phyloP scores from a whole-genome alignment of 2,113 vertebrate species.

The Rhabdomys dilectus region DNA sequence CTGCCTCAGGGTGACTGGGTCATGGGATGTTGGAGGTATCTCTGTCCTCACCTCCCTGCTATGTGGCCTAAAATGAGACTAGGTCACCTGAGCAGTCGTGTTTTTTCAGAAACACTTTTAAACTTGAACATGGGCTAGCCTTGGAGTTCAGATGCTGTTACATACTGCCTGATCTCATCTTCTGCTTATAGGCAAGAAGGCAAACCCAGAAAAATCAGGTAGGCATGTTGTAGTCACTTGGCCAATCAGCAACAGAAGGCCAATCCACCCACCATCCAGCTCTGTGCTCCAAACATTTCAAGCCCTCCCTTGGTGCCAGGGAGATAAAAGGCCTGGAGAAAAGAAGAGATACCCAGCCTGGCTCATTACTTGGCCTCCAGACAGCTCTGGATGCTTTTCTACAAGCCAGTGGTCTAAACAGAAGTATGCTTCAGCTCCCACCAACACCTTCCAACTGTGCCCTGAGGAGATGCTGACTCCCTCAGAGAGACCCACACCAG shows the following conservation, averaged over 20 bases:
- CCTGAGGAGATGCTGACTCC: background rate
- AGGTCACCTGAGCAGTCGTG: background rate
- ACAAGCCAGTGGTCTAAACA: background rate
- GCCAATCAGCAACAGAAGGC: background rate
- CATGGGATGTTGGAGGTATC: background rate
- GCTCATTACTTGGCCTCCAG: background rate
- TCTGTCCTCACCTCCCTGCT: background rate
- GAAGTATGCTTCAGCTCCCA: background rate
- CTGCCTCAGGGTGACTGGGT: background rate
- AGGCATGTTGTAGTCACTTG: background rate
- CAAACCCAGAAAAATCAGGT: background rate
- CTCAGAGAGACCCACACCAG: background rate
- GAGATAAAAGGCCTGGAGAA: background rate
- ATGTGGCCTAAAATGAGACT: background rate
- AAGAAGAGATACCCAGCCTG: background rate
- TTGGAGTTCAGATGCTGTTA: conserved; percentile 1
- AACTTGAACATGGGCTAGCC: conserved; percentile 18
- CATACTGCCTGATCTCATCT: background rate
- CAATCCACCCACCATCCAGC: background rate
- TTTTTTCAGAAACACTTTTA: background rate
- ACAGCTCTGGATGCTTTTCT: background rate
- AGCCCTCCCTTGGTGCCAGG: background rate
- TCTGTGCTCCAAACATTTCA: background rate
- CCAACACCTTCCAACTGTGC: background rate
- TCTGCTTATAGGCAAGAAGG: background rate